A percentile compares a stretch with the other conserved stretches of the same genome.
phyloP scores from a whole-genome alignment of 1,140 invertebrate species.

The Meteorus sp. region DNA sequence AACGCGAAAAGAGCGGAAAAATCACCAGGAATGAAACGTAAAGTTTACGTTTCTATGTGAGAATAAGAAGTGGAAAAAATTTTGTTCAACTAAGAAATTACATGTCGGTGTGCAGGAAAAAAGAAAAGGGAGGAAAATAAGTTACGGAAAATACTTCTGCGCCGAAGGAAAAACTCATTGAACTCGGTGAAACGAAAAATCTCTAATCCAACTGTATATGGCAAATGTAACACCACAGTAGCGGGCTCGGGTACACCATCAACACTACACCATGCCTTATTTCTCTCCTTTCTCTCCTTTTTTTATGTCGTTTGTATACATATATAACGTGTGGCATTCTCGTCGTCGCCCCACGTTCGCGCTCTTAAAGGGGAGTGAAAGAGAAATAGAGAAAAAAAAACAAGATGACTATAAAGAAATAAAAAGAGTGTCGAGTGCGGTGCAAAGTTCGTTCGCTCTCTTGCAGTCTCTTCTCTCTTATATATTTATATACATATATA shows the following conservation, averaged over 20 bases:
- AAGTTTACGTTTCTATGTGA: background rate
- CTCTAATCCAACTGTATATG: constrained; percentile 15
- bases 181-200: constrained; percentile 19
- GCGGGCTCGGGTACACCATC: background rate
- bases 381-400: constrained; percentile 1
- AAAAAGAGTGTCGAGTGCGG: constrained; percentile 9
- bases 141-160: constrained; percentile 8
- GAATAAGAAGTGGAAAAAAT: background rate
- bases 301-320: background rate
- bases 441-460: constrained; percentile 10
- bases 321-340: constrained; percentile 7
- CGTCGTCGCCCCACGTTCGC: too few relatives aligned
- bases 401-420: background rate
- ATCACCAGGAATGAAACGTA: background rate
- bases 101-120: background rate
- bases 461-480: background rate
- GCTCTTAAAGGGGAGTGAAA: background rate
- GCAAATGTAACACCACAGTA: constrained; percentile 20
- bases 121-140: too few relatives aligned
- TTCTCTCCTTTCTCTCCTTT: background rate
- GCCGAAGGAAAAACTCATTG: constrained; percentile 18
- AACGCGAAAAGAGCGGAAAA: too few relatives aligned
- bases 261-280: constrained; percentile 4
- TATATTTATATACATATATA: background rate
- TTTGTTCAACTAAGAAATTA: constrained; percentile 1